A percentile compares a stretch with the other conserved stretches of the same genome.
Conservation (phyloP, 2,888 invertebrate genomes). For the Prostheceraeus crozeri region DNA sequence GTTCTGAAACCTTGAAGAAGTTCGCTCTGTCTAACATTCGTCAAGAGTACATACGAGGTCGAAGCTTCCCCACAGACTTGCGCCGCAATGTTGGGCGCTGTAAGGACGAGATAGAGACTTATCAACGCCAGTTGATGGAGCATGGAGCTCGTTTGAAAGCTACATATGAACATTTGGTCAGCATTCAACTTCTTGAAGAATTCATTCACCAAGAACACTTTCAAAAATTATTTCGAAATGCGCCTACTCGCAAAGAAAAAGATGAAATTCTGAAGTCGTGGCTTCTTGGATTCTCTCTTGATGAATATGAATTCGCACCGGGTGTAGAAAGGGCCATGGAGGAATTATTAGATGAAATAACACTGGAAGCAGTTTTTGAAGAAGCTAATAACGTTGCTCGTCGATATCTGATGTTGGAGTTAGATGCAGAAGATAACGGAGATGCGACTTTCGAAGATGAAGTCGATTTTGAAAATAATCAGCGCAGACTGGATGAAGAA, state of each 20-base stretch:
- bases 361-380: constrained; percentile 24
- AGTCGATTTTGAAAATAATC: constrained; percentile 38
- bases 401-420: background rate
- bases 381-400: too few species aligned
- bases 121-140: too few species aligned
- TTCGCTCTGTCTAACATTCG: constrained; percentile 32
- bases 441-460: constrained; percentile 37
- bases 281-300: constrained; percentile 9
- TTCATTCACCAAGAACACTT: background rate
- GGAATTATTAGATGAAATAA: background rate
- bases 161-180: too few species aligned
- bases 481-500: constrained; percentile 36
- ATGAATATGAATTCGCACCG: too few species aligned
- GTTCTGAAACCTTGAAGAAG: constrained; percentile 60
- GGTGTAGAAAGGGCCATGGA: too few species aligned
- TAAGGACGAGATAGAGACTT: too few species aligned
- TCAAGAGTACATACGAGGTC: background rate
- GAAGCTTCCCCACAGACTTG: background rate
- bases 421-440: background rate
- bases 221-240: constrained; percentile 9
- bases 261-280: constrained; percentile 14
- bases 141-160: too few species aligned
- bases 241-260: background rate
- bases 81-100: too few species aligned
- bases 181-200: too few species aligned